Base-by-base conservation (phyloP, 1,140 invertebrate genomes). In the Mactra quadrangularis region DNA sequence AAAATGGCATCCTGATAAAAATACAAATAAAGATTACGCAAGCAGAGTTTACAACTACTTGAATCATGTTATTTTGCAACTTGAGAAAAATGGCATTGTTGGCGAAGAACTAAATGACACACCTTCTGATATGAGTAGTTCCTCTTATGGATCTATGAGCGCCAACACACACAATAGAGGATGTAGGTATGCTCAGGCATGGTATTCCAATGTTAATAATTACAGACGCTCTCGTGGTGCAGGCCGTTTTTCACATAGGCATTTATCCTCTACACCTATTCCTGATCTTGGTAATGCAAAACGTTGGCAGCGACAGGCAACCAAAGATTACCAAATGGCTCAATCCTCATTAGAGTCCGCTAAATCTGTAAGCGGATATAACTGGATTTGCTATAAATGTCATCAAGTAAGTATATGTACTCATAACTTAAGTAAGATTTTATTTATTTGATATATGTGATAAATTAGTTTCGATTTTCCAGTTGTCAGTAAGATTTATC, bases 1-100 rank as follows among this genome's bases (percentile, higher is more conserved):
- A 22, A 87, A 90, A 75, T 92, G 90, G 90, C 91, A 92, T 86
- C 92, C 92, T 50, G 92, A 92, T 72, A 91, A 90, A 85, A 92
- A 92, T n/a, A 88, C 84, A 3, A 83, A 89, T 52, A 82, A 90
- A 85, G 66, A 85, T 4, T 75, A 89, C 35, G 85, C 87, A 29
- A 89, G 77, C 1, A 82, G 86, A 35, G 79, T 91, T 3, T 90
- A 86, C 35, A 85, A 91, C 33, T 83, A 71, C 53, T 89, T 90
- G 13, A 55, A 83, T 7, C 38, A 38, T 35, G 68, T 85, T 3
- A 50, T 87, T 19, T 22, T 35, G 0, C 74, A 79, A 68, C 47
- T 90, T 13, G 84, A 89, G 50, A 62, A 68, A 19, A 85, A 82
- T 4, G 70, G 72, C 35, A n/a, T 4, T 1, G 31, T 68, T 2